Evolutionary conservation across 2,113 vertebrate species (phyloP).

Genomic region (Ictalurus punctatus): DNA sequence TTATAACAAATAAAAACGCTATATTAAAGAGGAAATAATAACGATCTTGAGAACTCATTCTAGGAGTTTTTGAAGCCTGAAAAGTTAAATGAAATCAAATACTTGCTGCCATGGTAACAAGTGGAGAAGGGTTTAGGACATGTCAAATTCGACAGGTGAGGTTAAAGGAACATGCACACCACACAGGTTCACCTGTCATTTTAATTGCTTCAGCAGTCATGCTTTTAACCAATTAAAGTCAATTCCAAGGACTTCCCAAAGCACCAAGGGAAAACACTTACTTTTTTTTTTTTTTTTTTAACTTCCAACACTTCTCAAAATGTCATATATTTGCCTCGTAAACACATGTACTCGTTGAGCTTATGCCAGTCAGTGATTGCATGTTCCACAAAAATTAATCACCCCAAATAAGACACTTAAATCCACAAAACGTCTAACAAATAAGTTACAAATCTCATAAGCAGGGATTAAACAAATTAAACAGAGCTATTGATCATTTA

Average conservation of each 20-base stretch:
- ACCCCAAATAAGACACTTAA: not conserved
- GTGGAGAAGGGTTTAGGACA: conserved; percentile 39
- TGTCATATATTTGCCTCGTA: conserved; percentile 29
- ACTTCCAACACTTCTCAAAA: not conserved
- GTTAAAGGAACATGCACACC: conserved; percentile 58
- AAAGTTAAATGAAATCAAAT: conserved; percentile 50
- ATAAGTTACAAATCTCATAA: conserved; percentile 23
- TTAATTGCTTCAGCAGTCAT: conserved; percentile 60
- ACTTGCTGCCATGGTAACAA: conserved; percentile 50
- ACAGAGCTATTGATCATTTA: not conserved
- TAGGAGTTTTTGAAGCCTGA: conserved; percentile 23
- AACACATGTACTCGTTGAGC: conserved; percentile 21
- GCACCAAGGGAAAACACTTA: conserved; percentile 22
- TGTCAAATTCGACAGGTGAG: conserved; percentile 55
- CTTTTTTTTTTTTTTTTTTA: conserved; percentile 20
- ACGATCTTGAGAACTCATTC: not conserved
- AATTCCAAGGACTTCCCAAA: conserved; percentile 18
- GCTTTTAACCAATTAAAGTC: conserved; percentile 59
- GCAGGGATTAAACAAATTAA: conserved; percentile 23
- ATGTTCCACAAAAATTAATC: conserved; percentile 4
- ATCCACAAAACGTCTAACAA: conserved; percentile 18
- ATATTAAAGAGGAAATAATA: not conserved
- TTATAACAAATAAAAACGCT: not conserved
- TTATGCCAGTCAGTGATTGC: conserved; percentile 9
- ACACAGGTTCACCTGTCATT: conserved; percentile 58